phyloP scores from a whole-genome alignment of 1,140 invertebrate genomes.

The Paraescarpia echinospica region DNA sequence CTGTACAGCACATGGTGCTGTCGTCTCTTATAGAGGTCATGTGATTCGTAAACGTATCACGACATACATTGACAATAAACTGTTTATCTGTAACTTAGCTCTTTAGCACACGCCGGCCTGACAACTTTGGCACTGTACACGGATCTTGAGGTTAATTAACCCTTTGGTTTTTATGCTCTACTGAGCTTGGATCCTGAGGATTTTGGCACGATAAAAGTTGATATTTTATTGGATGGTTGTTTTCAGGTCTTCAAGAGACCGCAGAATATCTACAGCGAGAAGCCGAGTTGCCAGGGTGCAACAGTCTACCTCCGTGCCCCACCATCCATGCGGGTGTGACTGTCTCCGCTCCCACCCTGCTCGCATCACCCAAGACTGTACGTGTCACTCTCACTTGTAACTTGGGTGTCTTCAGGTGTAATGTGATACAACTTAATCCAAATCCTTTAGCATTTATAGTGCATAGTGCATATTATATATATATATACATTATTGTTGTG shows the following conservation, averaged over 20 bases:
- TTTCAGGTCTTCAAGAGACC: constrained; percentile 64
- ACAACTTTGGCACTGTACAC: too few species aligned
- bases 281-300: constrained; percentile 64
- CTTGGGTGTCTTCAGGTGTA: constrained; percentile 39
- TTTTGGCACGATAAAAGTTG: too few species aligned
- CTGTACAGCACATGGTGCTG: too few species aligned
- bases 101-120: too few species aligned
- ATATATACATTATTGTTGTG: too few species aligned
- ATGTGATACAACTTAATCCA: constrained; percentile 9
- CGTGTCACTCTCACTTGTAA: constrained; percentile 15
- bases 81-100: too few species aligned
- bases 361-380: constrained; percentile 26
- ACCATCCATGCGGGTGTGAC: constrained; percentile 37
- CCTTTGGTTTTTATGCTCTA: too few species aligned
- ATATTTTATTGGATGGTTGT: not conserved
- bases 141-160: too few species aligned
- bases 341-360: constrained; percentile 37
- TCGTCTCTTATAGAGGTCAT: too few species aligned
- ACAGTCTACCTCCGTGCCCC: constrained; percentile 40
- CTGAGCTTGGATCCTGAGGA: too few species aligned
- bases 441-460: not conserved
- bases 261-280: constrained; percentile 76
- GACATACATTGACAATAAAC: too few species aligned
- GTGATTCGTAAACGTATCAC: too few species aligned
- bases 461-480: not conserved